phyloP scores from a whole-genome alignment of 2,113 vertebrate genomes.

The Alligator mississippiensis region DNA sequence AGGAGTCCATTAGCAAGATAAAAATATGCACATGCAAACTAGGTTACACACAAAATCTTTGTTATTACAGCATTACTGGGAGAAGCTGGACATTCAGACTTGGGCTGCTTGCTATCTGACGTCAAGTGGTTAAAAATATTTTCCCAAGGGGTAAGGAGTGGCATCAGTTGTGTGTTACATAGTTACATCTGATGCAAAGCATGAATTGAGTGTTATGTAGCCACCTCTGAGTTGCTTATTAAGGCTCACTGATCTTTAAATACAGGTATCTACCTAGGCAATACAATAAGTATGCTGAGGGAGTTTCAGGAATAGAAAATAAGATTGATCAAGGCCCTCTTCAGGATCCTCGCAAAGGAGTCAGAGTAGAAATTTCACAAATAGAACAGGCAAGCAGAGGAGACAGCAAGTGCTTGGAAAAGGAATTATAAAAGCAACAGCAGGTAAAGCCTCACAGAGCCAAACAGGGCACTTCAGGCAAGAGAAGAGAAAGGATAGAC shows the following conservation, averaged over 20 bases:
- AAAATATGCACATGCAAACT: background rate
- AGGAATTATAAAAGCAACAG: background rate
- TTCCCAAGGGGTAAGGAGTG: too few relatives aligned
- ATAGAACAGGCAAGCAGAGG: background rate
- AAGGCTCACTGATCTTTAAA: background rate
- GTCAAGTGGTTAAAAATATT: too few relatives aligned
- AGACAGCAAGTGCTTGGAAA: background rate
- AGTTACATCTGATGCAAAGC: too few relatives aligned
- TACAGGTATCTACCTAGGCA: background rate
- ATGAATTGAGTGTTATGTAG: fast-evolving
- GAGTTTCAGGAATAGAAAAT: background rate
- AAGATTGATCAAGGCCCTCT: background rate
- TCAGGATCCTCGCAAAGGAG: background rate
- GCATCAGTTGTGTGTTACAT: too few relatives aligned
- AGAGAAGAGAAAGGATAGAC: background rate
- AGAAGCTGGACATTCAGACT: too few relatives aligned
- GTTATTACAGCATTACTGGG: background rate
- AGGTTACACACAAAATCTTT: background rate
- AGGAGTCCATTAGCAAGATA: background rate
- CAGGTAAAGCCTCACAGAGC: background rate
- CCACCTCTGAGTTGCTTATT: background rate
- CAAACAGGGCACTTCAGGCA: background rate
- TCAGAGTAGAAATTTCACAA: background rate
- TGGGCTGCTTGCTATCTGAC: too few relatives aligned
- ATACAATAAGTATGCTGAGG: background rate